Evolutionary conservation across 2,797 vertebrate genomes (phyloP).

Genomic region (Masticophis lateralis): DNA sequence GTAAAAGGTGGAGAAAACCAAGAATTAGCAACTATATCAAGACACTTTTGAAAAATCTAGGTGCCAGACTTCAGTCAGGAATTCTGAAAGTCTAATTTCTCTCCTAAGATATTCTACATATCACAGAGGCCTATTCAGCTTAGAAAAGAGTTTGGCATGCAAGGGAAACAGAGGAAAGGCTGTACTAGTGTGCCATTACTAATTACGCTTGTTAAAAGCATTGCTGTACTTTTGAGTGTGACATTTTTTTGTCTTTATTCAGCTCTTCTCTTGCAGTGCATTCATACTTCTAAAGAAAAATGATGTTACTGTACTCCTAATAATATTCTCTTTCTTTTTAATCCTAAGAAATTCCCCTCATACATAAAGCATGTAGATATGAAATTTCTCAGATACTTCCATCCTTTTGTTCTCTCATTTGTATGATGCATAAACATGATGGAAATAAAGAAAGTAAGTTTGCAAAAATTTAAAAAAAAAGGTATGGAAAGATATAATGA

Average conservation of each 20-base stretch:
- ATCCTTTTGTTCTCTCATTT: neutral
- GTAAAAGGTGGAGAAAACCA: slow-evolving; percentile 11
- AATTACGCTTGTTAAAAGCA: slow-evolving; percentile 15
- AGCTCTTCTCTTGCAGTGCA: slow-evolving; percentile 15
- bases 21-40: slow-evolving; percentile 18
- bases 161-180: neutral
- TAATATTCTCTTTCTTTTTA: slow-evolving; percentile 29
- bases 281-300: slow-evolving; percentile 33
- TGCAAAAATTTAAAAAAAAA: neutral
- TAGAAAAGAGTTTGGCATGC: neutral
- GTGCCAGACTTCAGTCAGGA: neutral
- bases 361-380: neutral
- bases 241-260: slow-evolving; percentile 1
- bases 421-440: neutral
- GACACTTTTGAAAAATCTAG: neutral
- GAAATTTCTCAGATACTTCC: slow-evolving; percentile 31
- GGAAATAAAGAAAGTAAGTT: neutral
- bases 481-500: neutral
- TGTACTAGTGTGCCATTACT: neutral
- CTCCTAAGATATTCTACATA: neutral
- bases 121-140: neutral
- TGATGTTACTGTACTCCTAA: neutral
- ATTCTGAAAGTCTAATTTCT: slow-evolving; percentile 1
- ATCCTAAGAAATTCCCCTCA: slow-evolving; percentile 14
- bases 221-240: slow-evolving; percentile 14